phyloP scores from a whole-genome alignment of 2,113 vertebrate genomes.

The Erythrocebus patas region DNA sequence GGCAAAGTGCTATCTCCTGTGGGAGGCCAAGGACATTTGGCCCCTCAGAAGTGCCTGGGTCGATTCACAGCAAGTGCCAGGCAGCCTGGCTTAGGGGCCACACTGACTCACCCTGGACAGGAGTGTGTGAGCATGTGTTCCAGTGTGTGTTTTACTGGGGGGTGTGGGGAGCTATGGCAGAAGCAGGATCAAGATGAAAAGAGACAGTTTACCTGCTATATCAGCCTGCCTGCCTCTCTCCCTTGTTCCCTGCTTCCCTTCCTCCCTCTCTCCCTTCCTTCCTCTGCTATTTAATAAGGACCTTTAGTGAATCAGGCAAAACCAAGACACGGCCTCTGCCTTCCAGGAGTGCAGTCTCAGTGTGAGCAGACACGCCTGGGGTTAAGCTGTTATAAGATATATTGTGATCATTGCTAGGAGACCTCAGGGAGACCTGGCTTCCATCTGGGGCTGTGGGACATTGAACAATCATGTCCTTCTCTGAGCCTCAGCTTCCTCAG shows the following conservation, averaged over 20 bases:
- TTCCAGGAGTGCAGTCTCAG: rapidly evolving
- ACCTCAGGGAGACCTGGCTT: neutral
- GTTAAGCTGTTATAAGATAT: rapidly evolving
- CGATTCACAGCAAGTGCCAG: neutral
- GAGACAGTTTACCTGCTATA: rapidly evolving
- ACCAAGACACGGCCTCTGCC: neutral
- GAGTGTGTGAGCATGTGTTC: neutral
- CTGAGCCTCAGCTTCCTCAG: neutral
- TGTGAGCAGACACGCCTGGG: neutral
- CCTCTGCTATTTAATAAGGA: neutral
- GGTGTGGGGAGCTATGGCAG: neutral
- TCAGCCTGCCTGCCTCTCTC: neutral
- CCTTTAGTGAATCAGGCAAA: neutral
- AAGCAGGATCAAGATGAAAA: rapidly evolving
- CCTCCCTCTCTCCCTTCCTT: no score
- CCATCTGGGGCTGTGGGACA: neutral
- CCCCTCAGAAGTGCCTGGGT: neutral
- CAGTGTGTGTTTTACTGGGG: neutral
- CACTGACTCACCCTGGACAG: rapidly evolving
- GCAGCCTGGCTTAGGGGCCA: neutral
- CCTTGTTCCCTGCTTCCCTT: neutral
- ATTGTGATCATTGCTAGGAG: rapidly evolving
- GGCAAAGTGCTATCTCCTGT: neutral
- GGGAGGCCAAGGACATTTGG: neutral
- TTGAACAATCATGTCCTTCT: rapidly evolving